Conservation (phyloP, 2,888 invertebrate genomes). For the Lottia scabra region DNA sequence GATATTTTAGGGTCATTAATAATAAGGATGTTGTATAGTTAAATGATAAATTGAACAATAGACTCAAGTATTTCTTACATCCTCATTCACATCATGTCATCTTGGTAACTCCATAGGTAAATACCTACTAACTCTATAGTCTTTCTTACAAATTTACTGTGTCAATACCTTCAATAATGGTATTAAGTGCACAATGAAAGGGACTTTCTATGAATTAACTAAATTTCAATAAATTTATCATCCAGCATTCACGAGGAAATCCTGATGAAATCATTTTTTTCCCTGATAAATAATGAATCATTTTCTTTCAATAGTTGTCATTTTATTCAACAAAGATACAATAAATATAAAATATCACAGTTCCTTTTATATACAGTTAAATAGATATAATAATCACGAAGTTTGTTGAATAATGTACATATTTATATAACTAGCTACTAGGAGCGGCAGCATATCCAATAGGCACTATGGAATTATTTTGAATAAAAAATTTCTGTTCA, state of each 20-base stretch:
- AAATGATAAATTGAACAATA: too few species aligned
- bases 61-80: neutral
- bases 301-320: too few species aligned
- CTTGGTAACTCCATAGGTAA: conserved; percentile 3
- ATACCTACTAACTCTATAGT: neutral
- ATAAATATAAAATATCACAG: too few species aligned
- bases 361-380: too few species aligned
- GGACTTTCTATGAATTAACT: neutral
- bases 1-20: neutral
- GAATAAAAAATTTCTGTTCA: conserved; percentile 66
- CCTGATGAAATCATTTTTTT: too few species aligned
- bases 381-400: too few species aligned
- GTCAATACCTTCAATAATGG: neutral
- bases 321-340: too few species aligned
- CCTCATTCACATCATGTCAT: conserved; percentile 3
- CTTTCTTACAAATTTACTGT: neutral
- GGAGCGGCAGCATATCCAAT: conserved; percentile 22
- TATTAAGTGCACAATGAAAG: conserved; percentile 2
- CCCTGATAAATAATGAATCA: too few species aligned
- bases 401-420: neutral
- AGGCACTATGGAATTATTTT: conserved; percentile 56
- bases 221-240: too few species aligned
- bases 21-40: neutral
- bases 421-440: conserved; percentile 18
- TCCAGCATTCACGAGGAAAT: too few species aligned